Evolutionary conservation across 2,888 invertebrate genomes (phyloP), one percentile per base, ranked within the genome.

Genomic region (Andrena flavipes): DNA sequence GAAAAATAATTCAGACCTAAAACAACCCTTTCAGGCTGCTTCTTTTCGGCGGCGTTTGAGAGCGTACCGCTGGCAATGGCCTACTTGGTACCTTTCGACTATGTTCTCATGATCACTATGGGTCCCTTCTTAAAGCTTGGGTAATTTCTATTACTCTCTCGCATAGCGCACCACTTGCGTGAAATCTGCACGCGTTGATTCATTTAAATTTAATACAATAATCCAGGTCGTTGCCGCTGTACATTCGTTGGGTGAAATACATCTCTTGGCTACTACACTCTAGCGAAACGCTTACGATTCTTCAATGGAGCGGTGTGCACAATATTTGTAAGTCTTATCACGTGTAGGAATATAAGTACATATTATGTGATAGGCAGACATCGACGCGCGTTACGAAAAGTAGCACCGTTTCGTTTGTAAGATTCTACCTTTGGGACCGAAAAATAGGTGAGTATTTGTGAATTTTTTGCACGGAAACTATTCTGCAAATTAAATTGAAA

Each of bases 251-350:
- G 97, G 95, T 97, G 1, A 96, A 97, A 86, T 96, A 97, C 90
- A 91, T 98, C 5, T 98, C 98, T 0, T 98, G 98, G 98, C 94
- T 98, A 90, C 96, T 97, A 95, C 97, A 98, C 93, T 97, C 97
- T 13, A 97, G 97, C 88, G 98, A 98, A 94, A 97, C 97, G 0
- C 95, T 98, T 94, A 96, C 96, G 68, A 97, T 97, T 85, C 94
- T 97, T 16, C 98, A 98, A 91, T 98, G 98, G 98, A 95, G 96
- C 70, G 96, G 96, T 13, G 95, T 97, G 1, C 95, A 95, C 74
- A 96, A 97, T 92, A 97, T 97, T 86, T 96, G 97, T 97, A 94
- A 95, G 95, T 94, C 5, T 33, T 5, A 1, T 7, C 20, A 42
- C 16, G 8, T 1, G 4, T 5, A 80, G 59, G 68, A 35, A 3